phyloP scores from a whole-genome alignment of 2,113 vertebrate genomes.

The Pluvialis apricaria region DNA sequence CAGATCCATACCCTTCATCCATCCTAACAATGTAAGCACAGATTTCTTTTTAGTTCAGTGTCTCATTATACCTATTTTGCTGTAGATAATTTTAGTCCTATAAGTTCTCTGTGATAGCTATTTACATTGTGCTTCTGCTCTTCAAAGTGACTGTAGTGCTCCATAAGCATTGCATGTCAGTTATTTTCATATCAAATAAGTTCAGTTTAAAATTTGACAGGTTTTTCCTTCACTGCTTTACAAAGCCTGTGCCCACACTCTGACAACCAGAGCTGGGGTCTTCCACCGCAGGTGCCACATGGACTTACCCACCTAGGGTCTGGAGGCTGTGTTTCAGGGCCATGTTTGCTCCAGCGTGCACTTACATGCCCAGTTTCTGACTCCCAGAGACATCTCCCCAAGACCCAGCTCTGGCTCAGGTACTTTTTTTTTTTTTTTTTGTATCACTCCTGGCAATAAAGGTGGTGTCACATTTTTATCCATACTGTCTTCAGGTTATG shows the following conservation, averaged over 20 bases:
- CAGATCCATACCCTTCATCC: not conserved
- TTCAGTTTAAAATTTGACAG: not conserved
- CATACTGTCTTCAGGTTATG: not conserved
- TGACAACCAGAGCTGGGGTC: not conserved
- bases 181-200: not conserved
- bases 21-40: not conserved
- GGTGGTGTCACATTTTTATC: not conserved
- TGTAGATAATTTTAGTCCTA: not conserved
- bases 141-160: not conserved
- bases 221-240: not conserved
- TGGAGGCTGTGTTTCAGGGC: not conserved
- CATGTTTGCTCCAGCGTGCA: accelerated
- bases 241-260: not conserved
- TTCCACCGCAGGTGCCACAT: not conserved
- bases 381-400: not conserved
- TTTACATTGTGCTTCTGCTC: not conserved
- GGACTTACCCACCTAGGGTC: not conserved
- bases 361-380: not conserved
- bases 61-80: not conserved
- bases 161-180: not conserved
- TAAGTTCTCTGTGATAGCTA: not conserved
- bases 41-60: not conserved
- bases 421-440: not conserved
- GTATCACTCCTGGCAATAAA: not conserved
- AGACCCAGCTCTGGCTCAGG: not conserved